These are phyloP conservation scores for Dicyrtomina minuta DNA, from an alignment of 2,888 invertebrate species.

Conservation along the genomic window DNA sequence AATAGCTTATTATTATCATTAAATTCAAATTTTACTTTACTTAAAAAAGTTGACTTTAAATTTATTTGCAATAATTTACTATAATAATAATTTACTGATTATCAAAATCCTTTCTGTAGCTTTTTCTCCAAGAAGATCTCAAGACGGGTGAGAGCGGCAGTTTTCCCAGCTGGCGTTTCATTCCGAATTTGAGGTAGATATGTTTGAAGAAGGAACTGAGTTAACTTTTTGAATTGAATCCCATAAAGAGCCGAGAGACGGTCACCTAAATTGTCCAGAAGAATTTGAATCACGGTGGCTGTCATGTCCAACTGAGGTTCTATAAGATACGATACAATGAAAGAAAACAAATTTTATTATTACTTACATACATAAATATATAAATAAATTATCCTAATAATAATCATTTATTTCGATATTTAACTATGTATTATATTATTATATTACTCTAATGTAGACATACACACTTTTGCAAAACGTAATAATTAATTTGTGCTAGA, in stretches of 20 bases:
- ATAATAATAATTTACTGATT: no score
- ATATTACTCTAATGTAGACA: no score
- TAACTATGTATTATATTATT: no score
- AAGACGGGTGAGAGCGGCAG: constrained; percentile 45
- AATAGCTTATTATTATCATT: no score
- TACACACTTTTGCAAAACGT: no score
- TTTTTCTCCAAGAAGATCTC: constrained; percentile 45
- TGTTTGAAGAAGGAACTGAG: constrained; percentile 33
- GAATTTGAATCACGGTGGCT: constrained; percentile 47
- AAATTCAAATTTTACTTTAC: no score
- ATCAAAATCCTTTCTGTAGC: constrained; percentile 17
- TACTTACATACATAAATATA: no score
- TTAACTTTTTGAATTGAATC: constrained; percentile 47
- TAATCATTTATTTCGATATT: no score
- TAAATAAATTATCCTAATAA: no score
- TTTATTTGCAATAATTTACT: no score
- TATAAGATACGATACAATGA: constrained; percentile 23
- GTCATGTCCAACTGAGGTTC: constrained; percentile 52
- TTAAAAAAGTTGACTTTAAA: no score
- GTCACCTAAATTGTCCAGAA: constrained; percentile 49
- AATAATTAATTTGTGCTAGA: no score
- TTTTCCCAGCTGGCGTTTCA: constrained; percentile 42
- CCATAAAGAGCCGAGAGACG: constrained; percentile 37
- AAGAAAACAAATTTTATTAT: constrained; percentile 19
- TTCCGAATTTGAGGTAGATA: constrained; percentile 45